phyloP scores from a whole-genome alignment of 2,113 vertebrate species.

The Paraplagusia blochii region DNA sequence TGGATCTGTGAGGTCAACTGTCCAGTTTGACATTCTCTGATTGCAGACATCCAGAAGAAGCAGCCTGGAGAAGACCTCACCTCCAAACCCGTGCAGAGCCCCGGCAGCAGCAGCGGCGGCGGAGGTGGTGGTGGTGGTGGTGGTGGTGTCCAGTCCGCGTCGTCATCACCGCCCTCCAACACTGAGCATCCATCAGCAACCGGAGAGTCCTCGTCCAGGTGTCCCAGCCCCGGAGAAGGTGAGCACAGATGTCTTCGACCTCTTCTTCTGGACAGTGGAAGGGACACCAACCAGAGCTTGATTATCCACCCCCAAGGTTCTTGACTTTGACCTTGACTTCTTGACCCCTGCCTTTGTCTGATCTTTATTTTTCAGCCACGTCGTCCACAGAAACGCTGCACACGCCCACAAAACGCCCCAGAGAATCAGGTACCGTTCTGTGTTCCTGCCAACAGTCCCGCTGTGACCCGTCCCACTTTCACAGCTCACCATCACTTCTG shows the following conservation, averaged over 20 bases:
- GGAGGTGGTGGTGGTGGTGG: constrained; percentile 72
- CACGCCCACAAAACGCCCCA: constrained; percentile 90
- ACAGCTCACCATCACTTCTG: background rate
- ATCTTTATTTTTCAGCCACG: constrained; percentile 75
- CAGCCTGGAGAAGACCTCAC: constrained; percentile 87
- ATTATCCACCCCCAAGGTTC: no score
- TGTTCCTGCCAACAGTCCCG: background rate
- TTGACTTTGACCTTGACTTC: no score
- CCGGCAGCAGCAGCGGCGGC: constrained; percentile 68
- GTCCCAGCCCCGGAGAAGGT: constrained; percentile 85
- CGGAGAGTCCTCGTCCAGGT: constrained; percentile 84
- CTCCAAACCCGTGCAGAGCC: constrained; percentile 85
- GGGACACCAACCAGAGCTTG: no score
- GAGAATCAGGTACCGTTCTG: constrained; percentile 81
- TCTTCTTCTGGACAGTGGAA: no score
- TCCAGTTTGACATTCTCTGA: background rate
- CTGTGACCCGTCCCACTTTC: background rate
- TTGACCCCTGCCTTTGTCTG: no score
- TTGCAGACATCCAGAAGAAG: constrained; percentile 90
- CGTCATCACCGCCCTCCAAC: constrained; percentile 76
- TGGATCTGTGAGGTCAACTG: no score
- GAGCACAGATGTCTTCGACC: constrained; percentile 46
- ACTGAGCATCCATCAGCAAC: constrained; percentile 77
- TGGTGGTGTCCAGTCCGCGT: constrained; percentile 80
- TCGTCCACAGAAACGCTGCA: constrained; percentile 87